Conservation (phyloP, 1,140 invertebrate genomes). For the Glossosoma conforme region DNA sequence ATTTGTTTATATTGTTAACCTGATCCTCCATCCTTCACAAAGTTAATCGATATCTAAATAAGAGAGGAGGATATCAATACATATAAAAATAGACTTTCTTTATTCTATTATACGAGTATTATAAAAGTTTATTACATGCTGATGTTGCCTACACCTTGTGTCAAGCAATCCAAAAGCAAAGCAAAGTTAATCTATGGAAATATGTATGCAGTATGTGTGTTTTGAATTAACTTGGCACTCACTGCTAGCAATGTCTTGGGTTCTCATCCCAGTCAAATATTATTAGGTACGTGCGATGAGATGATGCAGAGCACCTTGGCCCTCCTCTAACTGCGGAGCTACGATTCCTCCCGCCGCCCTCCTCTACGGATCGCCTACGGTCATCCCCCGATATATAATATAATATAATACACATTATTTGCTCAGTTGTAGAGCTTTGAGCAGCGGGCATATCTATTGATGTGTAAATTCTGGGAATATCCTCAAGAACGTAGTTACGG, state of each 20-base stretch:
- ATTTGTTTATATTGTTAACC: too few relatives aligned
- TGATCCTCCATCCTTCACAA: too few relatives aligned
- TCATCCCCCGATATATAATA: constrained; percentile 17
- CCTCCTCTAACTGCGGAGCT: background rate
- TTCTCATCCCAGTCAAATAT: constrained; percentile 27
- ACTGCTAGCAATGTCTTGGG: constrained; percentile 21
- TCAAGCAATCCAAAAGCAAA: too few relatives aligned
- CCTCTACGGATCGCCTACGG: constrained; percentile 5
- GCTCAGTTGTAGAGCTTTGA: constrained; percentile 17
- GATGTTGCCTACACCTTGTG: too few relatives aligned
- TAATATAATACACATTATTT: too few relatives aligned
- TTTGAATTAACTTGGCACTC: constrained; percentile 30
- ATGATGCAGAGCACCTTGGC: constrained; percentile 11
- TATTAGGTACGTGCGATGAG: constrained; percentile 27
- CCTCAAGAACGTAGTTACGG: background rate
- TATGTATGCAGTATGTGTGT: constrained; percentile 21
- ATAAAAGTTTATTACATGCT: too few relatives aligned
- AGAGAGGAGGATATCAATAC: too few relatives aligned
- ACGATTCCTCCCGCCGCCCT: background rate
- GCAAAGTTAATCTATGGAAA: too few relatives aligned
- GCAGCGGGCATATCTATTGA: constrained; percentile 5
- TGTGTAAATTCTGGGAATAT: background rate
- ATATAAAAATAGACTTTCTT: too few relatives aligned
- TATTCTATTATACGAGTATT: too few relatives aligned
- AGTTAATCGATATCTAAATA: too few relatives aligned